Conservation (phyloP, 2,888 invertebrate genomes). For the Polydrusus cervinus region DNA sequence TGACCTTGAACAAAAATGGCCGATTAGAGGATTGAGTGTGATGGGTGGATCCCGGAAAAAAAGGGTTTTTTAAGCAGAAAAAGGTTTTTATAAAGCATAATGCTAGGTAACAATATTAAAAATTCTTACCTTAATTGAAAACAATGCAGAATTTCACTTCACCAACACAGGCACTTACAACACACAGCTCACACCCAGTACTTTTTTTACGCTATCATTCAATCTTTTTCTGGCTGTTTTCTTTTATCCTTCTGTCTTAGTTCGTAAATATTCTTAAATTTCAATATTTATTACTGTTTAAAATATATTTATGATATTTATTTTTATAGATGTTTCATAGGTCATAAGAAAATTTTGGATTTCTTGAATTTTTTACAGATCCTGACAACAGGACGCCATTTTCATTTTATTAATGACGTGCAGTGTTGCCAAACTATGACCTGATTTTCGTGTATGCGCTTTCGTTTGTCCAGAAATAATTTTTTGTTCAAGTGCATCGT, state of each 20-base stretch:
- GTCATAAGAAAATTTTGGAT: conserved; percentile 68
- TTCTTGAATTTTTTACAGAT: conserved; percentile 65
- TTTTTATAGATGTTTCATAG: conserved; percentile 68
- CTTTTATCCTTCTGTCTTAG: conserved; percentile 53
- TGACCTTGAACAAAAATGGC: conserved; percentile 68
- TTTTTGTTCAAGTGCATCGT: too few species aligned
- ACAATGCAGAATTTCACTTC: conserved; percentile 56
- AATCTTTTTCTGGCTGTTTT: conserved; percentile 52
- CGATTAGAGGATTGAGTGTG: conserved; percentile 57
- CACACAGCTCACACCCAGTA: conserved; percentile 47
- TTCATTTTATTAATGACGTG: conserved; percentile 54
- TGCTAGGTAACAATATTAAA: conserved; percentile 52
- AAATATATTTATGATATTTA: conserved; percentile 58
- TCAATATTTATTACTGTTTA: conserved; percentile 47
- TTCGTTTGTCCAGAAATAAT: background rate
- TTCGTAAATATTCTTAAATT: conserved; percentile 57
- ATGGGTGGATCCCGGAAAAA: conserved; percentile 65
- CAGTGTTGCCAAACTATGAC: conserved; percentile 32
- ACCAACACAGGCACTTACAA: conserved; percentile 45
- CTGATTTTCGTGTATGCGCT: background rate
- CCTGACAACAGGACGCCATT: conserved; percentile 70
- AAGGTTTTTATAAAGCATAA: conserved; percentile 51
- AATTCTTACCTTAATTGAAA: conserved; percentile 63
- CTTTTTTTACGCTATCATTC: conserved; percentile 32
- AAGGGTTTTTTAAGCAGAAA: conserved; percentile 57